These are phyloP conservation scores for Amphimedon queenslandica DNA, from an alignment of 37 sponge, comb jelly and placozoan genomes.

Conservation along the genomic window DNA sequence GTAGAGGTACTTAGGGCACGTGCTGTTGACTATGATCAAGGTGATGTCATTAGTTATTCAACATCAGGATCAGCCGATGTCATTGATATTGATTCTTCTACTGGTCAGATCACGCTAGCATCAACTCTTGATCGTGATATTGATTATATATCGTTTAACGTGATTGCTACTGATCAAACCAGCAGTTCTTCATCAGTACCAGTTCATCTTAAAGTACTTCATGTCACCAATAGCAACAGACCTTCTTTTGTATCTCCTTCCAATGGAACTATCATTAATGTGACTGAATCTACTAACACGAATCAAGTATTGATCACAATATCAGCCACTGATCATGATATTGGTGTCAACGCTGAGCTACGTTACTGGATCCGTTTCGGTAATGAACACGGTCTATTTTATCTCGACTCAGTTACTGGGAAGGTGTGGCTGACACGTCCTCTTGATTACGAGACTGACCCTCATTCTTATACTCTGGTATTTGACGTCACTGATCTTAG, in stretches of 20 bases:
- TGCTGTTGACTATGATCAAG: constrained; percentile 52
- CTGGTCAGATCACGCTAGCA: constrained; percentile 37
- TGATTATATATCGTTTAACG: constrained; percentile 15
- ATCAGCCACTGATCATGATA: constrained; percentile 36
- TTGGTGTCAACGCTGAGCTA: constrained; percentile 31
- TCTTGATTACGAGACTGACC: constrained; percentile 44
- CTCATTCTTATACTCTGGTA: not conserved
- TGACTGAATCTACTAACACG: constrained; percentile 14
- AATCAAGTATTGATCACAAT: not conserved
- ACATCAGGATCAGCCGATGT: not conserved
- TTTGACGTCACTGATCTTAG: constrained; percentile 37
- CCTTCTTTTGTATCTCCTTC: constrained; percentile 21
- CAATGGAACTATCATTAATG: not conserved
- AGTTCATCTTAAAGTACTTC: constrained; percentile 32
- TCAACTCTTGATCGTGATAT: not conserved
- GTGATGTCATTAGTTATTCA: constrained; percentile 26
- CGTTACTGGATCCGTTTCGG: constrained; percentile 35
- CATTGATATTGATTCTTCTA: constrained; percentile 31
- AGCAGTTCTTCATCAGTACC: constrained; percentile 10
- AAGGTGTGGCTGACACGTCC: constrained; percentile 18
- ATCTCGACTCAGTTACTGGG: constrained; percentile 45
- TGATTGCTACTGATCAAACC: constrained; percentile 44
- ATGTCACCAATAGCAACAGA: constrained; percentile 51
- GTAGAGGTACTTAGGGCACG: constrained; percentile 26
- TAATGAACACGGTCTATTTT: constrained; percentile 40